Conservation (phyloP, 2,888 invertebrate species). For the Oligia strigilis region DNA sequence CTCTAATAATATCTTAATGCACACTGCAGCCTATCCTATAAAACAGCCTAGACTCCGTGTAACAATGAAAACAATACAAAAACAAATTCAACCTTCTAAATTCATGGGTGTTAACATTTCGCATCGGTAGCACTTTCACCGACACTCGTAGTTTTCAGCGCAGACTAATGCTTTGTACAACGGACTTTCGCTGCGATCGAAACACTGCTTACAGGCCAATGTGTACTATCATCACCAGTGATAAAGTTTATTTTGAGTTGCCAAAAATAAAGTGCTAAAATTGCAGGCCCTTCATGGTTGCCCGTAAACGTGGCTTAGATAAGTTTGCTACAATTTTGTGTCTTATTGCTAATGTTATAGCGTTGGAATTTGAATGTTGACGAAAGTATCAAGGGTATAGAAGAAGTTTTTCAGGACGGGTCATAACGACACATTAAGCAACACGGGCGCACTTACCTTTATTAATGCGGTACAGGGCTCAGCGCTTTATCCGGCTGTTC, state of each 20-base stretch:
- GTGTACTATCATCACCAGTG: conserved; percentile 59
- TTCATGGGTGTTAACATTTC: conserved; percentile 71
- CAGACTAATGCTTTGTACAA: conserved; percentile 72
- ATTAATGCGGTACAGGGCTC: conserved; percentile 88
- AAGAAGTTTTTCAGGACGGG: conserved; percentile 87
- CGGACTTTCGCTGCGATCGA: conserved; percentile 77
- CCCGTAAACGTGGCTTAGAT: conserved; percentile 78
- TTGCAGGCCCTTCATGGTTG: conserved; percentile 80
- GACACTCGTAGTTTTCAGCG: conserved; percentile 75
- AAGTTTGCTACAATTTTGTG: conserved; percentile 64
- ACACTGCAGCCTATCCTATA: background rate
- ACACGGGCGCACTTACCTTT: conserved; percentile 87
- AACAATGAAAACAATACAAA: conserved; percentile 55
- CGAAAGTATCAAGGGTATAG: conserved; percentile 73
- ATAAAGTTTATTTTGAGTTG: conserved; percentile 76
- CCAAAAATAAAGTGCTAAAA: conserved; percentile 74
- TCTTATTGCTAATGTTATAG: conserved; percentile 65
- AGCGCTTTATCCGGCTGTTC: conserved; percentile 78
- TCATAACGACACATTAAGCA: conserved; percentile 88
- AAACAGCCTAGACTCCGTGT: conserved; percentile 14
- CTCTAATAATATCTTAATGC: background rate
- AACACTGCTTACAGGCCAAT: conserved; percentile 66
- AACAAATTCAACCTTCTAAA: conserved; percentile 58
- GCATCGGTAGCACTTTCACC: conserved; percentile 78
- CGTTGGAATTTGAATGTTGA: conserved; percentile 69